A percentile compares a stretch with the other conserved stretches of the same genome.
Conservation (phyloP, 53 echinoderm and acorn worm species). For the Apostichopus leukothele region DNA sequence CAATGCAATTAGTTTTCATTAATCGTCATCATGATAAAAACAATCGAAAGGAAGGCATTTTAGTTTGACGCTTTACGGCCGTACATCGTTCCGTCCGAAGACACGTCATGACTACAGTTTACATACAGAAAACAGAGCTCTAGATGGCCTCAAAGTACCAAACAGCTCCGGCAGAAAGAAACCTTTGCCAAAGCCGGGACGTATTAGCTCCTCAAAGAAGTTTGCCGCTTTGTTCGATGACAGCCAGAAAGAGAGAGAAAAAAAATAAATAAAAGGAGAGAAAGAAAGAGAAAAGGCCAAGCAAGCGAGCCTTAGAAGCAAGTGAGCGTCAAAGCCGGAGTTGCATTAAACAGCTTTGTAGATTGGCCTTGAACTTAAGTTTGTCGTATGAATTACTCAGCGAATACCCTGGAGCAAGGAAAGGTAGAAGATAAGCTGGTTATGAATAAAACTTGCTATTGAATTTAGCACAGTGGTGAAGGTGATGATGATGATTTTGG, state of each 20-base stretch:
- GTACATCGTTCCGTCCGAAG: no score
- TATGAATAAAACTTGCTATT: slow-evolving; percentile 45
- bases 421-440: slow-evolving; percentile 36
- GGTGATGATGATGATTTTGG: not conserved
- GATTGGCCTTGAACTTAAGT: slow-evolving; percentile 37
- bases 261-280: no score
- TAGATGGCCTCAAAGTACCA: no score
- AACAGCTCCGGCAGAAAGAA: no score
- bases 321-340: not conserved
- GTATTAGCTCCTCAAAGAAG: not conserved
- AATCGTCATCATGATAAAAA: no score
- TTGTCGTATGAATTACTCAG: slow-evolving; percentile 30
- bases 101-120: no score
- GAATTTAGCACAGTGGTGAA: slow-evolving; percentile 10
- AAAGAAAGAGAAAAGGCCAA: not conserved
- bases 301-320: not conserved
- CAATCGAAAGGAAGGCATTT: no score
- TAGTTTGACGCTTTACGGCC: no score
- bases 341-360: slow-evolving; percentile 30
- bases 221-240: not conserved
- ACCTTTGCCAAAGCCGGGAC: no score
- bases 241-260: no score
- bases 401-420: slow-evolving; percentile 23
- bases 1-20: no score
- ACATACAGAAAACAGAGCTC: no score